Base-by-base conservation (phyloP, 2,797 vertebrate genomes). In the Aphelocoma californica region DNA sequence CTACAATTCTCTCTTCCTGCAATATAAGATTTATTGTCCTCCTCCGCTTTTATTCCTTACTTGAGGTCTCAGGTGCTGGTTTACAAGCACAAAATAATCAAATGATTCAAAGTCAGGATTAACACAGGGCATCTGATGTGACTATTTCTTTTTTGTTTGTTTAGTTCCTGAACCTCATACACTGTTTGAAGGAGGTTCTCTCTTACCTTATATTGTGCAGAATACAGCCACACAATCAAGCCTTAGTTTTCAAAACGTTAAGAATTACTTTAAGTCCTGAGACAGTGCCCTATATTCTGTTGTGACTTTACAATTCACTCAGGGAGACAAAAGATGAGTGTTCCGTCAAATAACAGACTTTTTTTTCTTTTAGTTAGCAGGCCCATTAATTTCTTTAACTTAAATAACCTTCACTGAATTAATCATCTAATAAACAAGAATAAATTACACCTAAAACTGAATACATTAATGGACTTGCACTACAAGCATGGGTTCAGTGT, bases 371-470 rank as follows among this genome's bases (percentile, higher is more conserved):
- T 18, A 44, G n/a, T 88, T 88, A 90, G 51, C 50, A 88, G 66
- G 74, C 9, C n/a, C 86, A 92, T 94, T 92, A 93, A 94, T 48
- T 94, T 88, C 53, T 81, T 78, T 62, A 80, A 58, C 70, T 88
- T 84, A 65, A 45, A 85, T 88, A 94, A 91, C 86, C 89, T 89
- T 92, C 62, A 87, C 13, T 65, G 57, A 88, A 78, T 77, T 80
- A 91, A 42, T 11, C 26, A 50, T 8, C 14, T 70, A 90, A 92
- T 36, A 89, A 94, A 90, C 71, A 86, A 60, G 83, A 92, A 81
- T 71, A 90, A 88, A 86, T 64, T 80, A 88, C 72, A 86, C 44
- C 60, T 73, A 56, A 36, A 88, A 58, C 61, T 72, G 50, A 85
- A 8, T 44, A 74, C 51, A 50, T 44, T 86, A 90, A 84, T n/a